These are phyloP conservation scores for Champsocephalus gunnari DNA, from an alignment of 2,797 vertebrate genomes.

Conservation along the genomic window DNA sequence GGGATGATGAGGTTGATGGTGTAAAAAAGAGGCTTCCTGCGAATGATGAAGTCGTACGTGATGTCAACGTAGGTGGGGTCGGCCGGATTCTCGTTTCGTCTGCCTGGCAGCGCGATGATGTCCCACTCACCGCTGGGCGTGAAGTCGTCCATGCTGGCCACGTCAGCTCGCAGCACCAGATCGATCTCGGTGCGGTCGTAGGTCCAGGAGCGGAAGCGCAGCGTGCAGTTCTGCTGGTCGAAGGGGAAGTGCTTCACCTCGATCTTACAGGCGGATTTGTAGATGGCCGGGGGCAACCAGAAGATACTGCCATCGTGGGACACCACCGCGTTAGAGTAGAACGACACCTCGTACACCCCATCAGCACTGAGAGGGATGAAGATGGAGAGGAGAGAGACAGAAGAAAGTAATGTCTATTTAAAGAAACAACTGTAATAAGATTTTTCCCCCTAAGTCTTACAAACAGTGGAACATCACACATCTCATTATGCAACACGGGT, in stretches of 20 bases:
- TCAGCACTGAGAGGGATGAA: constrained; percentile 85
- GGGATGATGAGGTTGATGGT: constrained; percentile 99
- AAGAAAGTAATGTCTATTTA: not conserved
- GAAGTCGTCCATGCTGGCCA: constrained; percentile 98
- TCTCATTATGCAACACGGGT: constrained; percentile 32
- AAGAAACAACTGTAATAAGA: constrained; percentile 19
- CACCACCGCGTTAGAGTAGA: constrained; percentile 97
- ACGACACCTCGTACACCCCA: constrained; percentile 97
- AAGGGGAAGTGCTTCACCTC: constrained; percentile 99
- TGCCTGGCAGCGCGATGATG: constrained; percentile 94
- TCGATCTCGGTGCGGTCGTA: constrained; percentile 97
- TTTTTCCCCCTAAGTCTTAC: constrained; percentile 14
- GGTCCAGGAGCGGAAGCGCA: constrained; percentile 98
- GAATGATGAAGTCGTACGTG: constrained; percentile 97
- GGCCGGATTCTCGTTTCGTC: constrained; percentile 93
- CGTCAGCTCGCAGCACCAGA: constrained; percentile 92
- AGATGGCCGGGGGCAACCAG: constrained; percentile 97
- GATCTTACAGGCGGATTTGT: constrained; percentile 97
- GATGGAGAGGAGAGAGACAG: constrained; percentile 5
- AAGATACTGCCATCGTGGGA: constrained; percentile 96
- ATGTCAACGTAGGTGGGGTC: constrained; percentile 97
- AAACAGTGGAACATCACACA: constrained; percentile 13
- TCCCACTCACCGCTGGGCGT: constrained; percentile 98
- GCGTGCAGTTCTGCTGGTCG: constrained; percentile 98
- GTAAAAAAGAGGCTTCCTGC: constrained; percentile 97